Conservation (phyloP, 2,113 vertebrate genomes). For the Apteryx mantelli region DNA sequence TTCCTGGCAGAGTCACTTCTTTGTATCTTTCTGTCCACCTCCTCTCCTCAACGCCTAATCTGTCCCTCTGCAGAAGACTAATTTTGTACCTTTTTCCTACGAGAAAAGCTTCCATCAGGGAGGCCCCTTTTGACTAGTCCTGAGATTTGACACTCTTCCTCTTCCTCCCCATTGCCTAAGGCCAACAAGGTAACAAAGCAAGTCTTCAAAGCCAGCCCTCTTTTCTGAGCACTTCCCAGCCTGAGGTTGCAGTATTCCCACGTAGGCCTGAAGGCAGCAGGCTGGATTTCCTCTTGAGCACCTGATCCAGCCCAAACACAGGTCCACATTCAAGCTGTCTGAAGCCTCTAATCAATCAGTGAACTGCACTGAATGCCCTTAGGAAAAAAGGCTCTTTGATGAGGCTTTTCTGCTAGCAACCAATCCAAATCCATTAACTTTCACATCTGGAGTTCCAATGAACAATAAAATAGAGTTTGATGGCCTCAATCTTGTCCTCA, state of each 20-base stretch:
- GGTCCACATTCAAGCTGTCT: constrained; percentile 67
- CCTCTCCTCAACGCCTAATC: neutral
- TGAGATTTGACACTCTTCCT: neutral
- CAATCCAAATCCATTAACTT: constrained; percentile 80
- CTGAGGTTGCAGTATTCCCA: constrained; percentile 36
- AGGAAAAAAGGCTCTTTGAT: constrained; percentile 79
- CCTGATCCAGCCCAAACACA: constrained; percentile 60
- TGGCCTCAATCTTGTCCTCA: constrained; percentile 79
- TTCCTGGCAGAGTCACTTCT: neutral
- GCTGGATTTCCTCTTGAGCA: constrained; percentile 50
- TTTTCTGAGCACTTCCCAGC: neutral
- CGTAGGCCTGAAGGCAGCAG: neutral
- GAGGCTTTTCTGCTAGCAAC: constrained; percentile 74
- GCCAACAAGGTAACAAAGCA: neutral
- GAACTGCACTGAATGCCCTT: constrained; percentile 74
- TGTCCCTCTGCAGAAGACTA: neutral
- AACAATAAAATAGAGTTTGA: constrained; percentile 78
- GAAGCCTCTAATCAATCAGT: constrained; percentile 77
- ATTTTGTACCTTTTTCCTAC: neutral
- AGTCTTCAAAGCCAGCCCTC: neutral
- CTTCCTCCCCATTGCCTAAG: neutral
- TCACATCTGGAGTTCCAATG: constrained; percentile 77
- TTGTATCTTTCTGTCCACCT: neutral
- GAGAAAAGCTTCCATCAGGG: neutral
- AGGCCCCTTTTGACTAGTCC: neutral